Percentiles rank a stretch among this genome's conserved stretches.
Conservation (phyloP, 2,113 vertebrate species). For the Thamnophis sirtalis region DNA sequence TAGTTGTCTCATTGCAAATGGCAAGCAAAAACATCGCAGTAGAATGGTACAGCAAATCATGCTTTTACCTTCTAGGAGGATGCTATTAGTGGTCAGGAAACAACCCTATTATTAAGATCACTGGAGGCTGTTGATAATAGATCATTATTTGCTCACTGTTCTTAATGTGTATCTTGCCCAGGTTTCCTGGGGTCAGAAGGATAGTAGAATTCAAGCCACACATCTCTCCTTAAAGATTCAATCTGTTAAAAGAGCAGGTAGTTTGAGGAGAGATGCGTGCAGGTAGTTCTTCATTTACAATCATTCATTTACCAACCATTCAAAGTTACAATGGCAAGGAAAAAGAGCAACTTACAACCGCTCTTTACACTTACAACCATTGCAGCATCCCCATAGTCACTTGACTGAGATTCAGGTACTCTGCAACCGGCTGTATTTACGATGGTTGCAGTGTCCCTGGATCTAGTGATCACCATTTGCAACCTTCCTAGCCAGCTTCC, state of each 20-base stretch:
- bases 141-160: neutral
- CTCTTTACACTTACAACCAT: neutral
- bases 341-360: neutral
- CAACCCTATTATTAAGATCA: neutral
- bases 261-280: neutral
- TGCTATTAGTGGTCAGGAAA: neutral
- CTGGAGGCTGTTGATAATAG: neutral
- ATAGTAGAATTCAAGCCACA: neutral
- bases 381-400: neutral
- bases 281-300: neutral
- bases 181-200: neutral
- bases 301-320: neutral
- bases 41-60: neutral
- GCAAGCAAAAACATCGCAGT: neutral
- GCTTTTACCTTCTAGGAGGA: neutral
- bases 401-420: neutral
- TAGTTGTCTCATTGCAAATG: neutral
- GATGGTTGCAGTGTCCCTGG: neutral
- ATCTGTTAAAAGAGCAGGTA: neutral
- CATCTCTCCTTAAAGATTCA: neutral
- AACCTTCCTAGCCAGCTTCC: neutral
- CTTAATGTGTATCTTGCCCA: neutral
- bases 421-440: neutral
- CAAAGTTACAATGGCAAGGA: neutral
- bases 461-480: neutral